Conservation (phyloP, 2,113 vertebrate species). For the Cyanoramphus novaezelandiae region DNA sequence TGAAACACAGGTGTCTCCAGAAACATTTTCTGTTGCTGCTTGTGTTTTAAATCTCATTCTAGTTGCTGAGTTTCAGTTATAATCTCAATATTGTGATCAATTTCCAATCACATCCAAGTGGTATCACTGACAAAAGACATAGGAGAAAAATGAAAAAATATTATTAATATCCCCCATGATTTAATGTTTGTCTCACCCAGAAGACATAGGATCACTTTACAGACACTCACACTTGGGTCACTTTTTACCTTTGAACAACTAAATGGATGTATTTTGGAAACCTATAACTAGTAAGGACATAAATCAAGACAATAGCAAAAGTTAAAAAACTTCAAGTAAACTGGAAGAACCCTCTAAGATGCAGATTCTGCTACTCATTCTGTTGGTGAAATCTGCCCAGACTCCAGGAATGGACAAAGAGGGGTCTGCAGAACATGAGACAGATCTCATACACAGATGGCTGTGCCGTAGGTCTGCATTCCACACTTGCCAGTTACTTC, state of each 20-base stretch:
- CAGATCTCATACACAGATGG: background rate
- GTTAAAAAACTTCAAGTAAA: background rate
- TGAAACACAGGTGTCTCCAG: background rate
- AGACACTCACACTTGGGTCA: background rate
- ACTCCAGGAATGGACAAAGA: background rate
- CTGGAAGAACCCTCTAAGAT: background rate
- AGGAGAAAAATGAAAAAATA: background rate
- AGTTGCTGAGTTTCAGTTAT: background rate
- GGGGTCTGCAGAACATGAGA: background rate
- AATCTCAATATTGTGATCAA: background rate
- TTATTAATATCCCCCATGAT: background rate
- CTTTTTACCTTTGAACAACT: background rate
- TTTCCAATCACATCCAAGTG: background rate
- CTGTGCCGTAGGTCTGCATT: background rate
- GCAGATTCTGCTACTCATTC: background rate
- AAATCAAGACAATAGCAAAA: background rate
- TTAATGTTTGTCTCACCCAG: background rate
- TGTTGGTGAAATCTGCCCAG: background rate
- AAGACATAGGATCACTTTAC: background rate
- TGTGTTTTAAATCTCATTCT: background rate
- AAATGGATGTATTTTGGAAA: background rate
- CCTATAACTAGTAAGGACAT: background rate
- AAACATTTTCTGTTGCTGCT: background rate
- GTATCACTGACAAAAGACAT: background rate
- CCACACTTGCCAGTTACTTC: background rate